Conservation (phyloP, 1,140 invertebrate genomes). For the Drosophila truncata region DNA sequence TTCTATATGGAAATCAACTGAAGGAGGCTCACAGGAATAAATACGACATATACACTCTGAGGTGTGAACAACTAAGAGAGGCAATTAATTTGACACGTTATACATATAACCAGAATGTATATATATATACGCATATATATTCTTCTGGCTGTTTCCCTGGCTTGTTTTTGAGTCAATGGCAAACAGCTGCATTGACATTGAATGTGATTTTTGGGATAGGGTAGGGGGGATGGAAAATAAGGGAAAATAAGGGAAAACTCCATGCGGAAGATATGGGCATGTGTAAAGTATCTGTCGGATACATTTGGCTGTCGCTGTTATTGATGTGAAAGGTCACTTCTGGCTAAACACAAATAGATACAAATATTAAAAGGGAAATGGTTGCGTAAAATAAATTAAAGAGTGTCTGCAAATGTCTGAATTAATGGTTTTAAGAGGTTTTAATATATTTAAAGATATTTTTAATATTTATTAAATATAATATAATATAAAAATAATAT, state of each 20-base stretch:
- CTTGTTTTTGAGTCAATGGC: slow-evolving; percentile 50
- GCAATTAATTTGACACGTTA: slow-evolving; percentile 69
- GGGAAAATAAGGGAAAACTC: slow-evolving; percentile 2
- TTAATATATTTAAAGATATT: background rate
- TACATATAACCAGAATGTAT: background rate
- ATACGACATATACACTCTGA: slow-evolving; percentile 3
- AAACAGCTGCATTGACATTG: slow-evolving; percentile 82
- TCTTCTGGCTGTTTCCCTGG: slow-evolving; percentile 13
- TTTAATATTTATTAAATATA: no score
- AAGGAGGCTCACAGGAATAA: slow-evolving; percentile 3
- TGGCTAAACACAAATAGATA: slow-evolving; percentile 28
- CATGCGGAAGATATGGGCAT: slow-evolving; percentile 13
- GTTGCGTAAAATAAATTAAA: background rate
- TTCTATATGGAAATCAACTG: slow-evolving; percentile 30
- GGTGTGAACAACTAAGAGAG: slow-evolving; percentile 67
- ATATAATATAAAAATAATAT: no score
- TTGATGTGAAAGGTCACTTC: slow-evolving; percentile 38
- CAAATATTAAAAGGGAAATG: background rate
- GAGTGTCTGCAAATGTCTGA: background rate
- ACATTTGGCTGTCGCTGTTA: slow-evolving; percentile 2
- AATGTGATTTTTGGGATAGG: slow-evolving; percentile 34
- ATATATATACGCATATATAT: background rate
- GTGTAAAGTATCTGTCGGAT: slow-evolving; percentile 35
- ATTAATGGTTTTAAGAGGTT: background rate
- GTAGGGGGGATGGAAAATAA: no score